These are phyloP conservation scores for Enteromius radiatus DNA, from an alignment of 2,797 vertebrate species.

Conservation along the genomic window DNA sequence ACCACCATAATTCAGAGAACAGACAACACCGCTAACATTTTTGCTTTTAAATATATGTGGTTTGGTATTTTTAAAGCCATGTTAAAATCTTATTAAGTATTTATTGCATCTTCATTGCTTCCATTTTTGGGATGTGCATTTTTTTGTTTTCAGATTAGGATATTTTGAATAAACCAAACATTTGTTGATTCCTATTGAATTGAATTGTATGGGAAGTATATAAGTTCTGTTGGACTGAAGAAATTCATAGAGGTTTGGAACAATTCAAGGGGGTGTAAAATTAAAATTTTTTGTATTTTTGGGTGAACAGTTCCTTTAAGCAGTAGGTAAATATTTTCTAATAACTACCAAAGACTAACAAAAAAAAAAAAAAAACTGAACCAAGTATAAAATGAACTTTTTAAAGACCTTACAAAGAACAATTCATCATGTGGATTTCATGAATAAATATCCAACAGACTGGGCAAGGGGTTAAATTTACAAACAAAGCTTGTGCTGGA, in stretches of 20 bases:
- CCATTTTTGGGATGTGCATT: not conserved
- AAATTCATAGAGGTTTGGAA: not conserved
- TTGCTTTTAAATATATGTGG: not conserved
- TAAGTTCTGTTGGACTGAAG: not conserved
- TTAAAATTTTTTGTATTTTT: not conserved
- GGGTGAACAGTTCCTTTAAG: not conserved
- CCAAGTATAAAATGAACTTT: not conserved
- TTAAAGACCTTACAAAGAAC: not conserved
- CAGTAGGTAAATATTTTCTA: not conserved
- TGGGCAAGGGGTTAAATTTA: not conserved
- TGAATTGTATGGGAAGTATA: not conserved
- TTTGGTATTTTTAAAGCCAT: not conserved
- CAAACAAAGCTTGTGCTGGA: not conserved
- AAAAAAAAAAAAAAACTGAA: not conserved
- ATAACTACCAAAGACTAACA: not conserved
- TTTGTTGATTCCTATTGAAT: not conserved
- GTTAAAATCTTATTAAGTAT: too few species aligned
- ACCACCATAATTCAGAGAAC: not conserved
- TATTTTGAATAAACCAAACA: not conserved
- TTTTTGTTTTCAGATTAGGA: too few species aligned
- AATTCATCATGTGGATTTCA: not conserved
- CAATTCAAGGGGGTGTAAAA: not conserved
- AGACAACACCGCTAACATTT: not conserved
- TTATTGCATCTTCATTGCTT: not conserved
- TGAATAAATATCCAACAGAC: not conserved